Conservation (phyloP, 2,797 vertebrate species). For the Epinephelus coioides region DNA sequence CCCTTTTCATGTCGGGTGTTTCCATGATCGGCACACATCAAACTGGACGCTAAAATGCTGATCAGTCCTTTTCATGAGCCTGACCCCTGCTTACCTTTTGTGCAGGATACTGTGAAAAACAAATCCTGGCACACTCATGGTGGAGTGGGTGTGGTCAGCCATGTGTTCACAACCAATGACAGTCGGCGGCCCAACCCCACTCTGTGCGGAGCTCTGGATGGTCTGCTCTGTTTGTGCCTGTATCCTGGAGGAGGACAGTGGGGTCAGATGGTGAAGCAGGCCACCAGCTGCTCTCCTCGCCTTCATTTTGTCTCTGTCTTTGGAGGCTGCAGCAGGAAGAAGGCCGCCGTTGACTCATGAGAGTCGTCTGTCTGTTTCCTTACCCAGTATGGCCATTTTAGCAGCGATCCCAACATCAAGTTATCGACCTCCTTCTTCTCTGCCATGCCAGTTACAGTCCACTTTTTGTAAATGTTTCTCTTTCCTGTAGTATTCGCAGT, state of each 20-base stretch:
- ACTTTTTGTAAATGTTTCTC: slow-evolving; percentile 18
- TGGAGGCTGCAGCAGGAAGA: slow-evolving; percentile 28
- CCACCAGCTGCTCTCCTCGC: slow-evolving; percentile 77
- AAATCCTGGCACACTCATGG: slow-evolving; percentile 35
- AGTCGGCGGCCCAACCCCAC: slow-evolving; percentile 37
- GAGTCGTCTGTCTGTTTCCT: no score
- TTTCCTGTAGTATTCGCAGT: not conserved
- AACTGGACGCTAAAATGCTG: not conserved
- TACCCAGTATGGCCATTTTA: slow-evolving; percentile 5
- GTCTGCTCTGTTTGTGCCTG: slow-evolving; percentile 21
- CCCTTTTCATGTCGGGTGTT: not conserved
- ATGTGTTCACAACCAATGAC: slow-evolving; percentile 56
- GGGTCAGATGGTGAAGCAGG: slow-evolving; percentile 80
- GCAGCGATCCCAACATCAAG: not conserved
- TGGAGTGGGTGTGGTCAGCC: slow-evolving; percentile 65
- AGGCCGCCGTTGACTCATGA: slow-evolving; percentile 25
- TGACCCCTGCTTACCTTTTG: slow-evolving; percentile 22
- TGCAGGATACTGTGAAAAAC: slow-evolving; percentile 41
- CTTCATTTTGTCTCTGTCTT: slow-evolving; percentile 44
- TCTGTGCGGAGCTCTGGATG: slow-evolving; percentile 35
- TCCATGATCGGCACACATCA: not conserved
- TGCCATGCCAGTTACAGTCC: slow-evolving; percentile 21
- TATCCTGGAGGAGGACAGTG: slow-evolving; percentile 48
- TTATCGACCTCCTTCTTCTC: slow-evolving; percentile 7
- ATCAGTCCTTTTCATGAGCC: slow-evolving; percentile 20